phyloP scores from a whole-genome alignment of 2,113 vertebrate genomes.

The Pomatostomus ruficeps region DNA sequence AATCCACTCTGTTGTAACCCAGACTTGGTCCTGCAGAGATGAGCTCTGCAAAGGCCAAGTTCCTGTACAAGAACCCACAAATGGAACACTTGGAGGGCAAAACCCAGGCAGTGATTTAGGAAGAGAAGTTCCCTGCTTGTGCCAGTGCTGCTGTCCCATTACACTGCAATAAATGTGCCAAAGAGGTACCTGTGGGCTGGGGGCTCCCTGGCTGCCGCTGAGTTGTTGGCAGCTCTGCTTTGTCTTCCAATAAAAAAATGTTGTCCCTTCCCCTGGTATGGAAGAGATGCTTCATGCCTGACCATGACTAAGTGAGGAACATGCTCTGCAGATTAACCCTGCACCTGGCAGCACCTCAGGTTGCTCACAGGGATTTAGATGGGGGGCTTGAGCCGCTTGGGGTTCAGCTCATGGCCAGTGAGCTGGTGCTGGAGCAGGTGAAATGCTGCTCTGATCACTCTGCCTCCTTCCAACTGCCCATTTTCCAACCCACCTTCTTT shows the following conservation, averaged over 20 bases:
- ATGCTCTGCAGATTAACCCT: neutral
- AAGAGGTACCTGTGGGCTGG: neutral
- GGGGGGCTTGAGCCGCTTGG: neutral
- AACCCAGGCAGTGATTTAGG: neutral
- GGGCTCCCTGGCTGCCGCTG: neutral
- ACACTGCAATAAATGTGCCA: neutral
- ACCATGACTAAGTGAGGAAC: neutral
- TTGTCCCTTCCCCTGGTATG: no score
- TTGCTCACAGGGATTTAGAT: neutral
- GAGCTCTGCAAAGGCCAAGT: neutral
- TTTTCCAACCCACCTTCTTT: neutral
- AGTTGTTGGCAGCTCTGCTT: neutral
- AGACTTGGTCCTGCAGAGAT: neutral
- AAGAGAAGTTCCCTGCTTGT: neutral
- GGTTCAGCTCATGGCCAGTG: rapidly evolving
- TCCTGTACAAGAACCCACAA: neutral
- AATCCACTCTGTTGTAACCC: neutral
- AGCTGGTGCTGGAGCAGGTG: neutral
- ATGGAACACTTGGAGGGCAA: neutral
- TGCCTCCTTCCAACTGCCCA: neutral
- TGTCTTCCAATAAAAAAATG: neutral
- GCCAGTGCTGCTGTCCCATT: neutral
- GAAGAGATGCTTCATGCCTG: neutral
- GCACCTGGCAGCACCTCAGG: neutral
- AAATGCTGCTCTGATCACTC: neutral